Evolutionary conservation across 2,888 invertebrate genomes (phyloP).

Genomic region (Nesidiocoris tenuis): DNA sequence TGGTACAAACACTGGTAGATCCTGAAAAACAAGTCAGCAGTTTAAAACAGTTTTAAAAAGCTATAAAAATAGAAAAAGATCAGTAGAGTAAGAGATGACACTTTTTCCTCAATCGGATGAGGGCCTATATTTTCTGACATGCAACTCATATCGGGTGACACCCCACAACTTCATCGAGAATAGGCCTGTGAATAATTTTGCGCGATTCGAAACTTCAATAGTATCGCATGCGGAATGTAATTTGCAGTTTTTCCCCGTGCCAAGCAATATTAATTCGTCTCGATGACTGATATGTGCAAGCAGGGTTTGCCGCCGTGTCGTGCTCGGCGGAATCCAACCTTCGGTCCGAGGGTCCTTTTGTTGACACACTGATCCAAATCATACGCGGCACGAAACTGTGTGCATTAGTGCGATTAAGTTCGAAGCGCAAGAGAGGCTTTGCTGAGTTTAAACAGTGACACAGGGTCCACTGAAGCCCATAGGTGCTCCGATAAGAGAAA

Average conservation of each 20-base stretch:
- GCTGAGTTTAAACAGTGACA: background rate
- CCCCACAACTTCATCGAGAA: too few species aligned
- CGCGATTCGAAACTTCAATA: background rate
- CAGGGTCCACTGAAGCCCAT: background rate
- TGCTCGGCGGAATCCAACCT: slow-evolving; percentile 4
- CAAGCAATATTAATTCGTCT: background rate
- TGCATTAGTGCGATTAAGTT: slow-evolving; percentile 32
- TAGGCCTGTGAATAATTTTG: background rate
- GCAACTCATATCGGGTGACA: too few species aligned
- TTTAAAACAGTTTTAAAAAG: too few species aligned
- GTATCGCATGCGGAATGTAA: background rate
- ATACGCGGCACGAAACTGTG: slow-evolving; percentile 15
- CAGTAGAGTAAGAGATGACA: too few species aligned
- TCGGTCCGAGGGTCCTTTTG: background rate
- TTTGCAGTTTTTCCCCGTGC: background rate
- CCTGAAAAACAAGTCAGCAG: too few species aligned
- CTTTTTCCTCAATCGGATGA: too few species aligned
- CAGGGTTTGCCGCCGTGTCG: background rate
- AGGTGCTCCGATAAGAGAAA: slow-evolving; percentile 14
- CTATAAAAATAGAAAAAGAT: too few species aligned
- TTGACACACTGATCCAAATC: slow-evolving; percentile 35
- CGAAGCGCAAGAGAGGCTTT: slow-evolving; percentile 13
- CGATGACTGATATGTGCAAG: background rate
- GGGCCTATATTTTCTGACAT: too few species aligned
- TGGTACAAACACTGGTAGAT: too few species aligned